These are phyloP conservation scores for Calameuta filiformis DNA, from an alignment of 2,888 invertebrate genomes.

Conservation along the genomic window DNA sequence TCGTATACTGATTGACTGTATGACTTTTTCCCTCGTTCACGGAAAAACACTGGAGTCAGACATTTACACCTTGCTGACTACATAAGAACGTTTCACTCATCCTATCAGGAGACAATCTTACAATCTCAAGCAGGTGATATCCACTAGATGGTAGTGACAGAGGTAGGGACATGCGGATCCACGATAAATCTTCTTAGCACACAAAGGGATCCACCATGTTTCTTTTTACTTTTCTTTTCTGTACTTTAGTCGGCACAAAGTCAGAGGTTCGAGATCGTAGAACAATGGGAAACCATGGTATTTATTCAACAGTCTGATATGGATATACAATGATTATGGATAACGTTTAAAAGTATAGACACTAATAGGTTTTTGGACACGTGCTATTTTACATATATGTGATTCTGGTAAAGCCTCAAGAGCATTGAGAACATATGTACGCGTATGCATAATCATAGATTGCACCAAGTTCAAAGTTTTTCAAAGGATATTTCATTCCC, in stretches of 20 bases:
- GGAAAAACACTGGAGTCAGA: not conserved
- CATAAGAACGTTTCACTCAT: not conserved
- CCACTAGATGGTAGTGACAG: not conserved
- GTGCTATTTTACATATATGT: not conserved
- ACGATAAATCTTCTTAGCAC: not conserved
- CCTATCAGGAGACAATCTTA: not conserved
- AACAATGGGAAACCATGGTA: slow-evolving; percentile 27
- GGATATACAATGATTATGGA: slow-evolving; percentile 47
- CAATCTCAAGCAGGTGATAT: not conserved
- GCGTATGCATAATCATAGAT: not conserved
- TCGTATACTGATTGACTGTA: not conserved
- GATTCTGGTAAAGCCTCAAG: not conserved
- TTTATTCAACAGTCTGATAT: slow-evolving; percentile 47
- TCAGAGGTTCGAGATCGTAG: slow-evolving; percentile 25
- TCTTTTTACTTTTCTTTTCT: not conserved
- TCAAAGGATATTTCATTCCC: not conserved
- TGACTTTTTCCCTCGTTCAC: not conserved
- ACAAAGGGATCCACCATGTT: not conserved
- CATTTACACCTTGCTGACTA: not conserved
- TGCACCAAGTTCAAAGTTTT: not conserved
- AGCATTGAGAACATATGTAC: not conserved
- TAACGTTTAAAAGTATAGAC: slow-evolving; percentile 32
- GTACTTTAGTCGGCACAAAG: slow-evolving; percentile 34
- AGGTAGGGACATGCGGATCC: not conserved
- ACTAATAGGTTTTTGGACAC: not conserved